Base-by-base conservation (phyloP, 2,113 vertebrate species). In the Peromyscus leucopus region DNA sequence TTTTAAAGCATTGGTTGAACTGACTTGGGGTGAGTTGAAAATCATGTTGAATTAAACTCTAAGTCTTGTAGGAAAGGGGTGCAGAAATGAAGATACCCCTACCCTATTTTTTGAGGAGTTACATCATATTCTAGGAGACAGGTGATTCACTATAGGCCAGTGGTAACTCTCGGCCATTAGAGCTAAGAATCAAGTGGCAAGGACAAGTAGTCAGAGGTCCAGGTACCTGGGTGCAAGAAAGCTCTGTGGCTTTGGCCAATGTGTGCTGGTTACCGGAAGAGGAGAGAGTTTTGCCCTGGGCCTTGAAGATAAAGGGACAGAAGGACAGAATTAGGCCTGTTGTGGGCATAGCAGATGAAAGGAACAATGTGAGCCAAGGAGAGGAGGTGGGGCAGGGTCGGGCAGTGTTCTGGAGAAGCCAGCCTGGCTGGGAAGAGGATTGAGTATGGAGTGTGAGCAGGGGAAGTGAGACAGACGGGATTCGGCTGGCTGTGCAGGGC, bases 11-110 rank as follows among this genome's bases (percentile, higher is more conserved):
- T 55, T 89, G 63, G 8, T 82, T 83, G 28, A 84, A 69, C 33
- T 42, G 91, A 94, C 79, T 46, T 71, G 51, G 55, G 94, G 36
- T 72, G 36, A 89, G 71, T 84, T 75, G 36, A 90, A 96, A 96
- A 93, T 96, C 91, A 82, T 82, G 71, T 86, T 69, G 72, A 91
- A 92, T 94, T 91, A 96, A 92, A 82, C 57, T 78, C 9, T 78
- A 42, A 76, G 71, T n/a, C 91, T 92, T 36, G 1, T 13, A 91
- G n/a, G 65, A 84, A 87, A 88, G 78, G 48, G 75, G 28, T 55
- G 15, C 83, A 91, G 91, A 89, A 61, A 57, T 39, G 31, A 57
- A 90, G 31, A 28, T 19, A 7, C 33, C 39, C 21, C 39, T 39
- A 59, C 72, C n/a, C 72, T 57, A 17, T 84, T 16, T 39, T 88